Base-by-base conservation (phyloP, 2,113 vertebrate genomes). In the Leptocoma aspasia region DNA sequence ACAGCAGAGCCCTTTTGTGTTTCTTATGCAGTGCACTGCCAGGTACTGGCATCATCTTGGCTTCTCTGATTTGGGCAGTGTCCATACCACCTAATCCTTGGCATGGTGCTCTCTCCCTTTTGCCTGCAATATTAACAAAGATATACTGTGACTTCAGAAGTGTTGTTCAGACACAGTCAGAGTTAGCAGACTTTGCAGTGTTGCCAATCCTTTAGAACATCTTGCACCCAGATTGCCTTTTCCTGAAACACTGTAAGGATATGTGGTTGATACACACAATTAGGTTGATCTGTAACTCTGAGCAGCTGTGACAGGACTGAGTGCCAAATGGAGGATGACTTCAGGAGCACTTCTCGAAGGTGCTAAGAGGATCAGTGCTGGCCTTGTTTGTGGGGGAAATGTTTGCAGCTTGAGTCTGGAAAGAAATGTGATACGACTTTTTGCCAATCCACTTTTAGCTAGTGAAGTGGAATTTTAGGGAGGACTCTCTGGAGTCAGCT, bases 381-480 rank as follows among this genome's bases (percentile, higher is more conserved):
- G 57, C 63, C 37, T 61, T 64, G 44, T 85, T 63, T 66, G 49
- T 20, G 21, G 70, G 47, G 39, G 26, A 71, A 75, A 68, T 2
- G 3, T 83, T 93, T 84, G 47, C 63, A 87, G 61, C 53, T 95
- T 4, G 4, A 44, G 35, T 44, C 61, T 65, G 49, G 70, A 63
- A 65, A 89, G 80, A 86, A 69, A 63, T 31, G 28, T 77, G 64
- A 37, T 88, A 70, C 0, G 1, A 59, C n/a, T 77, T 86, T 47
- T 69, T 85, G 82, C 90, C 81, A 89, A 26, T 61, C 69, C 24
- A 33, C 41, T 93, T 72, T 27, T 60, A 64, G 59, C 61, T 82
- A 80, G 59, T 69, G 42, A 80, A 95, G 61, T 90, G 82, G 59
- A 90, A 82, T 88, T 96, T 71, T 77, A 86, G 78, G 75, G 63